Evolutionary conservation across 37 sponge, comb jelly and placozoan species (phyloP), one percentile per base, ranked within the genome.

Genomic region (Theonella swinhoei): DNA sequence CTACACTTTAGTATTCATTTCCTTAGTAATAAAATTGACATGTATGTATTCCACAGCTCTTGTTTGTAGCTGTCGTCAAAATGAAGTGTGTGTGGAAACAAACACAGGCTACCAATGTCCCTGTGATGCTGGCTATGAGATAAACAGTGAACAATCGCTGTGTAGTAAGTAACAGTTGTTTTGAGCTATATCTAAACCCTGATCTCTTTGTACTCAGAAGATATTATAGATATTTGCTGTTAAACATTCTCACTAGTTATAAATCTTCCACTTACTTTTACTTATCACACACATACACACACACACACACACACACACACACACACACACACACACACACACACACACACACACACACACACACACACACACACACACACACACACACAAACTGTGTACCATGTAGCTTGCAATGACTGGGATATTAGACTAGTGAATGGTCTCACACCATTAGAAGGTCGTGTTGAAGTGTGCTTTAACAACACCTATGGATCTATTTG

Each of bases 401-500:
- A 7, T 47, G 54, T 14, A 47, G 54, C 54, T 17, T 47, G 54
- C 14, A 47, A 14, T 47, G 54, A 47, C 14, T 47, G 54, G 54
- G 54, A 47, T 14, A 7, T 47, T 7, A 47, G 54, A 47, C 54
- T 47, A 14, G 54, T 47, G 11, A 47, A 47, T 47, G 54, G 54
- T 47, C 14, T 14, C 14, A 7, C 7, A 47, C 64, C 80, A 1
- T 40, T 59, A 47, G 82, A 72, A 35, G 82, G 82, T 11, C 37
- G 64, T 39, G 60, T 82, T 24, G 73, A 82, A 34, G 20, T 82
- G 5, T 82, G 82, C 31, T 70, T 82, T 36, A 82, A 82, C 64
- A 82, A 82, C 71, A 71, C 82, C 17, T 82, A 71, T 64, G 82
- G 82, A 37, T 72, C 82, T 25, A 24, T 82, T 30, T 82, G 82